These are phyloP conservation scores for Scomberomorus guttatus DNA, from an alignment of 2,797 vertebrate species.

Conservation along the genomic window DNA sequence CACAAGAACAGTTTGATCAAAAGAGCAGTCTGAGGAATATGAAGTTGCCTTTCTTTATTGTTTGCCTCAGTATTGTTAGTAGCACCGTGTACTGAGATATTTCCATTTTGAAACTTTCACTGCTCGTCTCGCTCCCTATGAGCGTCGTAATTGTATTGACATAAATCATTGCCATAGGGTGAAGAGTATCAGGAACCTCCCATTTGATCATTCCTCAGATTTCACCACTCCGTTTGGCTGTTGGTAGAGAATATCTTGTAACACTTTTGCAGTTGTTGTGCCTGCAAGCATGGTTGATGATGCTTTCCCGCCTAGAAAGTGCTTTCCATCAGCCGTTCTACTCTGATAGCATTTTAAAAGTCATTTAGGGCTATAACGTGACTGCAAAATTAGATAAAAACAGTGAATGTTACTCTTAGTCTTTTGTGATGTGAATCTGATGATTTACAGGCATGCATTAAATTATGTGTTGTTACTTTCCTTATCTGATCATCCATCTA, in stretches of 20 bases:
- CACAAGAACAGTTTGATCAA: conserved; percentile 75
- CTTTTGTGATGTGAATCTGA: conserved; percentile 69
- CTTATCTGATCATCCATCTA: conserved; percentile 31
- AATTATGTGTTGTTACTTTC: conserved; percentile 37
- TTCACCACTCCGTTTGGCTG: conserved; percentile 53
- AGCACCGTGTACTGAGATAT: conserved; percentile 53
- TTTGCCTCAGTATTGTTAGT: conserved; percentile 44
- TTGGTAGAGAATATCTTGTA: conserved; percentile 39
- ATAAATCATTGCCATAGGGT: conserved; percentile 16
- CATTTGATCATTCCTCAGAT: conserved; percentile 43
- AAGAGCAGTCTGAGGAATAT: conserved; percentile 68
- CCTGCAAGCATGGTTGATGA: conserved; percentile 60
- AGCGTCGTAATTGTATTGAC: conserved; percentile 17
- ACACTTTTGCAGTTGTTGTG: conserved; percentile 60
- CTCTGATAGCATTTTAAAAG: conserved; percentile 64
- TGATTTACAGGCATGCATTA: conserved; percentile 65
- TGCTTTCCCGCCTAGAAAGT: conserved; percentile 53
- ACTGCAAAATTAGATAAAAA: conserved; percentile 65
- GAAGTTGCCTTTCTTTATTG: conserved; percentile 70
- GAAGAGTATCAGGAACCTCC: conserved; percentile 30
- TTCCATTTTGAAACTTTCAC: conserved; percentile 38
- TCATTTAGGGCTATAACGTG: conserved; percentile 60
- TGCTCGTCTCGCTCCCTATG: conserved; percentile 26
- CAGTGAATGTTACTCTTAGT: conserved; percentile 60
- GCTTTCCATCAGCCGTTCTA: conserved; percentile 55